A percentile compares a stretch with the other conserved stretches of the same genome.
Conservation (phyloP, 2,888 invertebrate species). For the Odontothrips loti region DNA sequence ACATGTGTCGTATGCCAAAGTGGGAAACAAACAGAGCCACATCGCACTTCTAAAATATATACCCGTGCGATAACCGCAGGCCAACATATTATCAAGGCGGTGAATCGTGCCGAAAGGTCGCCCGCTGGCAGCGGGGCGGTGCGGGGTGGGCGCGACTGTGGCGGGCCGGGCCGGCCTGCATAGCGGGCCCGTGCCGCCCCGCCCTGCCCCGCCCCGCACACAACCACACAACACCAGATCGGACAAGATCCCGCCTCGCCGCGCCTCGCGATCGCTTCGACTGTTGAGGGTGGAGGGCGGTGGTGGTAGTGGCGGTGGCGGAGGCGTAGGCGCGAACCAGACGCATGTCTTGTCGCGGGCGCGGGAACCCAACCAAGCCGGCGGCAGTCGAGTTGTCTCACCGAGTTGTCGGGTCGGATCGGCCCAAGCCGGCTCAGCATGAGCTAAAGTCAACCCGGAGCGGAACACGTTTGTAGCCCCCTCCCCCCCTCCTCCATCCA, state of each 20-base stretch:
- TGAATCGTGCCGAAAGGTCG: conserved; percentile 21
- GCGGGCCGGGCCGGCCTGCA: too few species aligned
- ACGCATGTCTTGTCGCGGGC: conserved; percentile 26
- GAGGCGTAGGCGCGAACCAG: not conserved
- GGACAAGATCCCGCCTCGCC: too few species aligned
- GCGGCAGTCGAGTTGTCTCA: too few species aligned
- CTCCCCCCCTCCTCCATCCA: too few species aligned
- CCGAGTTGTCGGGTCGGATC: too few species aligned
- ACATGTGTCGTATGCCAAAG: not conserved
- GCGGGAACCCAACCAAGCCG: conserved; percentile 28
- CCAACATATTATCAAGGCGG: not conserved
- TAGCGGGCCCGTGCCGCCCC: conserved; percentile 28
- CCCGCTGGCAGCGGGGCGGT: not conserved
- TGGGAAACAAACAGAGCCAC: conserved; percentile 17
- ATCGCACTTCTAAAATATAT: not conserved
- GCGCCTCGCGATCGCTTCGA: too few species aligned
- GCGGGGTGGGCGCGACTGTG: too few species aligned
- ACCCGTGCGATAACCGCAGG: not conserved
- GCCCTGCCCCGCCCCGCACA: conserved; percentile 3
- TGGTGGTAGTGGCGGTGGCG: too few species aligned
- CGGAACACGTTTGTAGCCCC: too few species aligned
- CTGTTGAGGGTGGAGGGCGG: conserved; percentile 31
- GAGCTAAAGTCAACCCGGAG: too few species aligned
- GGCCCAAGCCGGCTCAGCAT: too few species aligned
- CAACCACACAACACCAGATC: too few species aligned